A percentile compares a stretch with the other conserved stretches of the same genome.
These are phyloP conservation scores for Parascotia fuliginaria DNA, from an alignment of 2,888 invertebrate genomes.

Conservation along the genomic window DNA sequence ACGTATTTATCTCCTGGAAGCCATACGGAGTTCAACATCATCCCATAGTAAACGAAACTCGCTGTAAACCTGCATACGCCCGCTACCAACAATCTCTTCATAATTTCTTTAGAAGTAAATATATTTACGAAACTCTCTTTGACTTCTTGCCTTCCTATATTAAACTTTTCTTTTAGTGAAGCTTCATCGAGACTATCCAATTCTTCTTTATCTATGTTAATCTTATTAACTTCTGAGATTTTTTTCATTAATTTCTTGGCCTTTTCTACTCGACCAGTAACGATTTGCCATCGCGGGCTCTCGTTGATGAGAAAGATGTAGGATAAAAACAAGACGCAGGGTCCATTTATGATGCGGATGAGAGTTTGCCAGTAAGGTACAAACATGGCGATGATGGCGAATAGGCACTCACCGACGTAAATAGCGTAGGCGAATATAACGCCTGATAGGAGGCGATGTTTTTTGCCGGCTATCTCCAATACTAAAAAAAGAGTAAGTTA, in stretches of 20 bases:
- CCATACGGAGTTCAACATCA: slow-evolving; percentile 71
- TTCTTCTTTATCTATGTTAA: slow-evolving; percentile 57
- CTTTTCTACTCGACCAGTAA: slow-evolving; percentile 62
- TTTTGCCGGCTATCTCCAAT: slow-evolving; percentile 66
- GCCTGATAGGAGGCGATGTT: slow-evolving; percentile 63
- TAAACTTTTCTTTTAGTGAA: slow-evolving; percentile 59
- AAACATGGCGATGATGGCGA: slow-evolving; percentile 67
- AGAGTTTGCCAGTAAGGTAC: slow-evolving; percentile 70
- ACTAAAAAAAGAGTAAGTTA: slow-evolving; percentile 50
- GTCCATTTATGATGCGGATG: slow-evolving; percentile 64
- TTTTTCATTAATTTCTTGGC: slow-evolving; percentile 58
- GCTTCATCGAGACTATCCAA: slow-evolving; percentile 53
- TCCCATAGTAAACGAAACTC: slow-evolving; percentile 71
- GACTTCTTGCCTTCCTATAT: slow-evolving; percentile 55
- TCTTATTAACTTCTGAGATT: slow-evolving; percentile 62
- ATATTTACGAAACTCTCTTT: slow-evolving; percentile 59
- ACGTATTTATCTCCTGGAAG: slow-evolving; percentile 72
- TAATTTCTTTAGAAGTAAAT: slow-evolving; percentile 60
- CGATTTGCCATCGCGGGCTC: slow-evolving; percentile 73
- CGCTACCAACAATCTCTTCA: slow-evolving; percentile 58
- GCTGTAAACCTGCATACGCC: slow-evolving; percentile 61
- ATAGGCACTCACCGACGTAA: slow-evolving; percentile 66
- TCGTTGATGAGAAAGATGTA: slow-evolving; percentile 61
- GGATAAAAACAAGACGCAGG: slow-evolving; percentile 58
- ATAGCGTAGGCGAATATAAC: slow-evolving; percentile 66